Base-by-base conservation (phyloP, 2,113 vertebrate species). In the Hyperopisus bebe region DNA sequence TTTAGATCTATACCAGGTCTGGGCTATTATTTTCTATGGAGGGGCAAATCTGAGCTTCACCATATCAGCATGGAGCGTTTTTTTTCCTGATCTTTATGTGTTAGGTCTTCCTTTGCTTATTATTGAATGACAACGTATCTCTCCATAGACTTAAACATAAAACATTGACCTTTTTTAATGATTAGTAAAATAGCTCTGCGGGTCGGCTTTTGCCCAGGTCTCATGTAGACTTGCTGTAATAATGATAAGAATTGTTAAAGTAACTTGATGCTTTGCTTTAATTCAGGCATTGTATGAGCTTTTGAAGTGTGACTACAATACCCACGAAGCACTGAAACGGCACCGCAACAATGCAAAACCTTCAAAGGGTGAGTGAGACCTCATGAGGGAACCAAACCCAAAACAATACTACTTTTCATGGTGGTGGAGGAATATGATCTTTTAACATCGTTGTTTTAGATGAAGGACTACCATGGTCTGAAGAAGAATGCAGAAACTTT, bases 401-500 rank as follows among this genome's bases (percentile, higher is more conserved):
- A n/a, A 84, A 84, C 21, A 44, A 13, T 84, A n/a, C 17, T n/a
- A n/a, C 39, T 5, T 44, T 84, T 46, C 42, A 47, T 19, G 82
- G 8, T 47, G 82, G 44, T 47, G 82, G 42, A n/a, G 82, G 84
- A 53, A 53, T 10, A 39, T 62, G 27, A 53, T 80, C 82, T 84
- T 5, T 89, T 86, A 84, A 8, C 85, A 10, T 84, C 82, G n/a
- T 90, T 0, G 51, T 92, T 92, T 55, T 91, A 98, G 98, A 97
- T 95, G 97, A 97, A 92, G 97, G 96, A 87, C 95, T 96, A 21
- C 97, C 96, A 0, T 99, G 98, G 98, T 97, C 98, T n/a, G 98
- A 99, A 93, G 98, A 99, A 86, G 98, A 99, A 92, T 99, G 98
- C 93, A 97, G 97, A 92, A 98, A 96, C 91, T 99, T 99, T 96